Evolutionary conservation across 1,140 invertebrate species (phyloP).

Genomic region (Rhopalosiphum maidis): DNA sequence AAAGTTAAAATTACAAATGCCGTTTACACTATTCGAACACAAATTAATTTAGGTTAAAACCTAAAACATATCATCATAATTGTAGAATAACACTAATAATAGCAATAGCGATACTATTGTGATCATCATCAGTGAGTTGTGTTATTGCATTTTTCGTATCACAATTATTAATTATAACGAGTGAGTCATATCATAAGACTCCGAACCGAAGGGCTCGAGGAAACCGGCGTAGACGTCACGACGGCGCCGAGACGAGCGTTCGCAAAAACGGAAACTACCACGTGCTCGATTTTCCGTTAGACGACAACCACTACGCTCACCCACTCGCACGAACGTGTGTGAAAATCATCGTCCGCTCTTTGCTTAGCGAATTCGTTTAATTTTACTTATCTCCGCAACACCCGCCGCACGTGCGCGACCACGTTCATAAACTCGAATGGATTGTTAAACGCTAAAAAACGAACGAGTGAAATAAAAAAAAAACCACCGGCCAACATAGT

Average conservation of each 20-base stretch:
- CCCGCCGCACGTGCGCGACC: not conserved
- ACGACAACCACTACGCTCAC: not conserved
- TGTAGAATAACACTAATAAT: no score
- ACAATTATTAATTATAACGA: not conserved
- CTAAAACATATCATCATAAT: no score
- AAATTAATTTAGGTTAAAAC: no score
- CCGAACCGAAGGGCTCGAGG: not conserved
- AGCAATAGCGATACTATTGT: not conserved
- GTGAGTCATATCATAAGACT: not conserved
- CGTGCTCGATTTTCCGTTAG: not conserved
- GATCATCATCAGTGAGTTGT: not conserved
- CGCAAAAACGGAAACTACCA: not conserved
- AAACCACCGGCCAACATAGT: not conserved
- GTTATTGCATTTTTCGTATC: not conserved
- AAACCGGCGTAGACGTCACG: not conserved
- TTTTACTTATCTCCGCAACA: not conserved
- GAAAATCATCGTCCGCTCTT: not conserved
- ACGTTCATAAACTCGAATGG: not conserved
- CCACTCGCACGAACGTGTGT: not conserved
- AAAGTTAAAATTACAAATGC: no score
- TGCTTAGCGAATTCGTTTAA: not conserved
- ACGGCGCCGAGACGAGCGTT: not conserved
- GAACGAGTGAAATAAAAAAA: not conserved
- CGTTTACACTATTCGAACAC: no score
- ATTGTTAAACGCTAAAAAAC: not conserved